phyloP scores from a whole-genome alignment of 2,888 invertebrate species.

The Pediacus dermestoides region DNA sequence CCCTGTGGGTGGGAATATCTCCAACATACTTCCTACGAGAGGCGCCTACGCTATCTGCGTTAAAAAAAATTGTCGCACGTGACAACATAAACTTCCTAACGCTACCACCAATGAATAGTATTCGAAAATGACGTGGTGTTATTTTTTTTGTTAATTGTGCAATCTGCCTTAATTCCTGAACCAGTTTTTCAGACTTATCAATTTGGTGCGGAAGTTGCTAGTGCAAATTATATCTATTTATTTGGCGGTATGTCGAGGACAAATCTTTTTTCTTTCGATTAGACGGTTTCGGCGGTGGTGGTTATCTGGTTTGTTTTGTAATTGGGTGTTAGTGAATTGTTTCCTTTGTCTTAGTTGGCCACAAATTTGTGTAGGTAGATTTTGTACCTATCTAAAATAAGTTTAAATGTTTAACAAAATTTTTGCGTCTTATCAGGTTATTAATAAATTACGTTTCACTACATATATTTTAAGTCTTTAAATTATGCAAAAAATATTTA shows the following conservation, averaged over 20 bases:
- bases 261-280: conserved; percentile 21
- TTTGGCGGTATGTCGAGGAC: conserved; percentile 35
- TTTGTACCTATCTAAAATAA: no score
- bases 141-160: conserved; percentile 6
- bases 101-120: conserved; percentile 3
- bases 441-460: no score
- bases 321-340: no score
- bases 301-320: no score
- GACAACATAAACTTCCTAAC: conserved; percentile 23
- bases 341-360: no score
- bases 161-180: conserved; percentile 6
- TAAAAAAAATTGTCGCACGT: conserved; percentile 28
- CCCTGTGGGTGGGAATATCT: conserved; percentile 35
- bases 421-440: no score
- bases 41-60: conserved; percentile 33
- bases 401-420: no score
- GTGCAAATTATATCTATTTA: conserved; percentile 32
- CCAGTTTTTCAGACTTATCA: no score
- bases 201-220: conserved; percentile 26
- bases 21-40: conserved; percentile 35
- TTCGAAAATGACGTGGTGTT: conserved; percentile 10
- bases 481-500: no score
- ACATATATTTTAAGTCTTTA: no score
- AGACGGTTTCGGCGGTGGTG: no score
- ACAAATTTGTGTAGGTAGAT: no score